phyloP scores from a whole-genome alignment of 1,140 invertebrate genomes.

The Psilanteris sp. region DNA sequence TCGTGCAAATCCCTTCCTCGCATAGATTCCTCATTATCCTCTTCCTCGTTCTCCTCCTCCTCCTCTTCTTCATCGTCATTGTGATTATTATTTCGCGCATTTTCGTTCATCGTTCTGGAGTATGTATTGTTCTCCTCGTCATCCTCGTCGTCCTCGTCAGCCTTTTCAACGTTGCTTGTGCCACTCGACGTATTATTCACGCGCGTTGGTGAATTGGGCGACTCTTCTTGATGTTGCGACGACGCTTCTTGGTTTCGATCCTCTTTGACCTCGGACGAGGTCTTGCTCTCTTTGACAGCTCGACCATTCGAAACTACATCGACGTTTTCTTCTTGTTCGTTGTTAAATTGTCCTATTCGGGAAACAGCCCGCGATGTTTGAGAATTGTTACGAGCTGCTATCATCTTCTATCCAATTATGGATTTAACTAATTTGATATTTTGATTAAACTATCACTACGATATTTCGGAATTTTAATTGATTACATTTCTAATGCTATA shows the following conservation, averaged over 20 bases:
- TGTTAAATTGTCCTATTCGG: slow-evolving; percentile 66
- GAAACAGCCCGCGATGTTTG: slow-evolving; percentile 68
- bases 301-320: slow-evolving; percentile 48
- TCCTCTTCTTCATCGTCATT: slow-evolving; percentile 65
- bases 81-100: slow-evolving; percentile 42
- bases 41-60: slow-evolving; percentile 66
- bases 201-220: slow-evolving; percentile 51
- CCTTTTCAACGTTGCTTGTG: slow-evolving; percentile 53
- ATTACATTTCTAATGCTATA: slow-evolving; percentile 37
- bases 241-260: slow-evolving; percentile 76
- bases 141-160: slow-evolving; percentile 60
- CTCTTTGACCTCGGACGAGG: slow-evolving; percentile 62
- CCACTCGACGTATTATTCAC: slow-evolving; percentile 52
- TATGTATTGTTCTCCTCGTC: slow-evolving; percentile 62
- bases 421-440: not conserved
- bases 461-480: not conserved
- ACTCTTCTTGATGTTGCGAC: slow-evolving; percentile 71
- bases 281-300: slow-evolving; percentile 36
- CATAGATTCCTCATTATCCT: slow-evolving; percentile 62
- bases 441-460: slow-evolving; percentile 20
- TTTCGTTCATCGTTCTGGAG: slow-evolving; percentile 57
- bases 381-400: slow-evolving; percentile 70
- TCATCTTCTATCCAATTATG: slow-evolving; percentile 51
- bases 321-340: slow-evolving; percentile 49
- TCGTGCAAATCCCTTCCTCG: slow-evolving; percentile 65